These are phyloP conservation scores for Drosophila borealis DNA, from an alignment of 2,888 invertebrate species.

Conservation along the genomic window DNA sequence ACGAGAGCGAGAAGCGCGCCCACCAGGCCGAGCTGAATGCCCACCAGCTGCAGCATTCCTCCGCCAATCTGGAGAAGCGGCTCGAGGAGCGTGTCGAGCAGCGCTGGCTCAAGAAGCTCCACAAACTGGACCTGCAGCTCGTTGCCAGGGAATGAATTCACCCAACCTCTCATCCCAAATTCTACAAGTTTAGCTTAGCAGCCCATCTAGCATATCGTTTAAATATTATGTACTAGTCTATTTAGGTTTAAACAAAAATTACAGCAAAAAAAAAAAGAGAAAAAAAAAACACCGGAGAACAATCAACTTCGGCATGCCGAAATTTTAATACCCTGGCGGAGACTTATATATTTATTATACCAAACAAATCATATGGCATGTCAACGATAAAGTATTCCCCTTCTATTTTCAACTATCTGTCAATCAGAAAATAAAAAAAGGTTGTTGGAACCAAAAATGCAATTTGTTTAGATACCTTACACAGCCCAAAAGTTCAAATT, in stretches of 20 bases:
- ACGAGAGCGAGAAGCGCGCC: slow-evolving; percentile 30
- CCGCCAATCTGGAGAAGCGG: slow-evolving; percentile 9
- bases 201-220: neutral
- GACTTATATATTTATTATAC: neutral
- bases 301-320: neutral
- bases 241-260: slow-evolving; percentile 11
- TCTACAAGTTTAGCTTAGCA: slow-evolving; percentile 8
- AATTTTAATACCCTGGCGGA: neutral
- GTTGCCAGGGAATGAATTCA: neutral
- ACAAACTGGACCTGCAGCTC: slow-evolving; percentile 5
- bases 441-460: neutral
- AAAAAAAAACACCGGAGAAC: neutral
- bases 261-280: neutral
- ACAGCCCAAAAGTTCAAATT: too few species aligned
- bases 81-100: slow-evolving; percentile 17
- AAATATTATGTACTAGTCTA: slow-evolving; percentile 2
- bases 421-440: neutral
- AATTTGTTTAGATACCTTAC: too few species aligned
- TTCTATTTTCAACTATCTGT: neutral
- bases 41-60: slow-evolving; percentile 24
- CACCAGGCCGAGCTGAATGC: slow-evolving; percentile 25
- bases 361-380: neutral
- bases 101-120: slow-evolving; percentile 5
- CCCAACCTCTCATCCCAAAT: neutral
- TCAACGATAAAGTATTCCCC: neutral